Conservation (phyloP, 2,888 invertebrate genomes). For the Agrenia bidenticulata region DNA sequence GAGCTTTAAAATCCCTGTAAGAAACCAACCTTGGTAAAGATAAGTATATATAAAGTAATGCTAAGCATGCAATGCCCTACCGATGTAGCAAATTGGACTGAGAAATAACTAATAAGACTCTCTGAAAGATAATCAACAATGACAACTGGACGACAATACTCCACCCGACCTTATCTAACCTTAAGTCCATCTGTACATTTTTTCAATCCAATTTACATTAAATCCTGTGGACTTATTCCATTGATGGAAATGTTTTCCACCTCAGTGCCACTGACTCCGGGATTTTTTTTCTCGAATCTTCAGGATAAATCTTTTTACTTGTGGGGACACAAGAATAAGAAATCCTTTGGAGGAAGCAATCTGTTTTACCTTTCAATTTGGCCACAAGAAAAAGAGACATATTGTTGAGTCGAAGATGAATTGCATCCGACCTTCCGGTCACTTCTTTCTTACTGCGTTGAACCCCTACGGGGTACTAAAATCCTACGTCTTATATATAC, state of each 20-base stretch:
- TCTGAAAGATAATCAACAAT: background rate
- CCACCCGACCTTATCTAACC: background rate
- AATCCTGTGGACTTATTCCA: constrained; percentile 5
- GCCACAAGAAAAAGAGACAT: constrained; percentile 10
- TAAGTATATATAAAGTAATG: background rate
- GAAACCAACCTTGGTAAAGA: background rate
- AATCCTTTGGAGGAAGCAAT: constrained; percentile 13
- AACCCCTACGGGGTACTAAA: background rate
- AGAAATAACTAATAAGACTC: constrained; percentile 3
- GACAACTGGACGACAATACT: constrained; percentile 1
- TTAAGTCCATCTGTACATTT: constrained; percentile 7
- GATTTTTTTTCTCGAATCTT: background rate
- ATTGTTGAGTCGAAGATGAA: constrained; percentile 15
- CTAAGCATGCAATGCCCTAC: background rate
- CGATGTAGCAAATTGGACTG: constrained; percentile 8
- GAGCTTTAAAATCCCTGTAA: constrained; percentile 7
- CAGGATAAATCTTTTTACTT: constrained; percentile 15
- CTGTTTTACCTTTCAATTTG: constrained; percentile 18
- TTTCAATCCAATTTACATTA: constrained; percentile 15
- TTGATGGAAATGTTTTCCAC: background rate
- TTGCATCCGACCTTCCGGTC: constrained; percentile 18
- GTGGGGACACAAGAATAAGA: background rate
- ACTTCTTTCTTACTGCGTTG: background rate
- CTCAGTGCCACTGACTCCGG: background rate
- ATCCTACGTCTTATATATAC: background rate